Evolutionary conservation across 2,888 invertebrate genomes (phyloP).

Genomic region (Drosophila siamana): DNA sequence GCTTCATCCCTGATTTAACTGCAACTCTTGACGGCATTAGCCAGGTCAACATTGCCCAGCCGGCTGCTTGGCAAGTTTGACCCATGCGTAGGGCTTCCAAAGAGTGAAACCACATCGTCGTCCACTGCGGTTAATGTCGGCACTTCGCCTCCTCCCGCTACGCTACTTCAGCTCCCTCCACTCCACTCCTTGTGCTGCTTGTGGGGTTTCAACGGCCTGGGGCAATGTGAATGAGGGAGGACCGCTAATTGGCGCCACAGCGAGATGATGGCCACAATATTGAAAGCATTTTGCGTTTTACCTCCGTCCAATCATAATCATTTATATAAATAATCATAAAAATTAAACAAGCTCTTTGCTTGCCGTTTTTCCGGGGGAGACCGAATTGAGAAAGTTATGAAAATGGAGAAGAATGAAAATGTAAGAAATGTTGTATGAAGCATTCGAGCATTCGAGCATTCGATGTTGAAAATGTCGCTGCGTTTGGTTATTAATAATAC

Average conservation of each 20-base stretch:
- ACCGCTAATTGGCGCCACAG: slow-evolving; percentile 54
- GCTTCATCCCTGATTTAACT: neutral
- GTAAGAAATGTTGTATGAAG: slow-evolving; percentile 11
- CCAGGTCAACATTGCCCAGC: neutral
- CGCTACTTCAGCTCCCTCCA: too few relatives aligned
- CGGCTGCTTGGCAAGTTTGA: slow-evolving; percentile 9
- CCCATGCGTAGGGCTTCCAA: slow-evolving; percentile 41
- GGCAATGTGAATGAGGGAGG: slow-evolving; percentile 41
- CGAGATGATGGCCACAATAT: slow-evolving; percentile 33
- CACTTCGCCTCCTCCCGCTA: too few relatives aligned
- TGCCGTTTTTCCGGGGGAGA: neutral
- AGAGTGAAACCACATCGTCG: slow-evolving; percentile 37
- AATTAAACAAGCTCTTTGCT: slow-evolving; percentile 55
- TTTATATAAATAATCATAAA: slow-evolving; percentile 71
- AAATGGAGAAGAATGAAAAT: slow-evolving; percentile 17
- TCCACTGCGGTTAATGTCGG: slow-evolving; percentile 45
- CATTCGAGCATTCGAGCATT: slow-evolving; percentile 49
- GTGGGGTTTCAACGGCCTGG: slow-evolving; percentile 57
- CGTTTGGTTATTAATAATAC: slow-evolving; percentile 49
- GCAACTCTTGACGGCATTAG: neutral
- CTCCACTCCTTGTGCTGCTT: slow-evolving; percentile 23
- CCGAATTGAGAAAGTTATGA: neutral
- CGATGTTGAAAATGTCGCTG: slow-evolving; percentile 57
- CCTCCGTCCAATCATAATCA: slow-evolving; percentile 36
- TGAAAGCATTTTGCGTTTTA: slow-evolving; percentile 20